Evolutionary conservation across 2,113 vertebrate genomes (phyloP), one percentile per base, ranked within the genome.

Genomic region (Syngnathoides biaculeatus): DNA sequence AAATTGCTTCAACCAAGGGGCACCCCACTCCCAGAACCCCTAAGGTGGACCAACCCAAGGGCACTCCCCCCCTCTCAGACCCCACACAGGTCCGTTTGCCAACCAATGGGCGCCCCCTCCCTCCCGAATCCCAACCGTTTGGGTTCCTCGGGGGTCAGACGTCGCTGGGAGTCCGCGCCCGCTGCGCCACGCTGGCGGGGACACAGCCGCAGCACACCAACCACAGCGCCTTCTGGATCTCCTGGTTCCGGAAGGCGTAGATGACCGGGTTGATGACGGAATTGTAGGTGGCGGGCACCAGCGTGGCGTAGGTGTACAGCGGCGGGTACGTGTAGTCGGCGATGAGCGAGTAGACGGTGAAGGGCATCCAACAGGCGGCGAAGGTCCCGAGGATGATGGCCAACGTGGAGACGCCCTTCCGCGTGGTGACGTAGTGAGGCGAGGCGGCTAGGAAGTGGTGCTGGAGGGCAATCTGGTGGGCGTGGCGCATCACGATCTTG

Each of bases 341-440:
- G 53, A 99, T 94, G 61, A 99, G 91, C 5, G 96, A 96, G 89
- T 99, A 99, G 77, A 99, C 94, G 0, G 97, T 97, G 83, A 99
- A 98, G 59, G 97, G 97, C 96, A 99, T 98, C 97, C 97, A 99
- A 90, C 97, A 99, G 69, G 97, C 96, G 0, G 97, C 97, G 17
- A 98, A 99, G 64, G 97, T 98, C 64, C 97, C 97, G 88, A 99
- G 89, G 89, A 99, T 98, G 90, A 98, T 93, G 60, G 97, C 96
- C 88, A 99, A 86, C n/a, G 97, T 99, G 1, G 97, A 99, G 64
- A 99, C 95, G 74, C 97, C 97, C 89, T 97, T 98, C 71, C 95
- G 91, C 1, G 97, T 99, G 47, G 97, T 99, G 87, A 98, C 97
- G 40, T 99, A 99, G 91, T 99, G 97, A n/a, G 97, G 97, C 1